These are phyloP conservation scores for Progne subis DNA, from an alignment of 2,113 vertebrate genomes.

Conservation along the genomic window DNA sequence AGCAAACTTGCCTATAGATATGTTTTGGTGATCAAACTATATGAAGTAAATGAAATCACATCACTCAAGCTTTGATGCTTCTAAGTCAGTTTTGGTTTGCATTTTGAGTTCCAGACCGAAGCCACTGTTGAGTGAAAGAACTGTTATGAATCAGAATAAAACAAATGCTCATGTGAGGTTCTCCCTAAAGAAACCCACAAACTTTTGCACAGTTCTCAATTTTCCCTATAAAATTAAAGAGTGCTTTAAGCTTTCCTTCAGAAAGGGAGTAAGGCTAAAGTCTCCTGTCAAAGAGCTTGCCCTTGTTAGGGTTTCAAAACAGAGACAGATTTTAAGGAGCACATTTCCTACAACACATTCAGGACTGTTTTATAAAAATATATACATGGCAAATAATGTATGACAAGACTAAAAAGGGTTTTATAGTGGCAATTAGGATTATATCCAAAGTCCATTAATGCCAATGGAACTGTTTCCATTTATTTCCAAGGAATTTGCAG, in stretches of 20 bases:
- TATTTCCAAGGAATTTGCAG: background rate
- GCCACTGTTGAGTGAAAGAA: background rate
- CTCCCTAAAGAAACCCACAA: background rate
- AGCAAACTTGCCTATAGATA: background rate
- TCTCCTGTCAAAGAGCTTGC: background rate
- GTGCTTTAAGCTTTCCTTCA: background rate
- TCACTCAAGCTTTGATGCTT: background rate
- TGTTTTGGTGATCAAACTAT: background rate
- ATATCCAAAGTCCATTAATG: slow-evolving; percentile 39
- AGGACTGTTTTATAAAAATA: slow-evolving; percentile 32
- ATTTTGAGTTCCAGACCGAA: slow-evolving; percentile 15
- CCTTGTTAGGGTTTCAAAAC: background rate
- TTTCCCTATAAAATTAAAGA: background rate
- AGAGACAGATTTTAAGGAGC: background rate
- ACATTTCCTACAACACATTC: background rate
- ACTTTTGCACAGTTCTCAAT: background rate
- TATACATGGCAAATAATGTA: slow-evolving; percentile 29
- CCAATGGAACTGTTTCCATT: background rate
- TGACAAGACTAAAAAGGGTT: background rate
- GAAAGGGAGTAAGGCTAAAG: background rate
- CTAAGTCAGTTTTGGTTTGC: slow-evolving; percentile 1
- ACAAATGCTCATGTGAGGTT: background rate
- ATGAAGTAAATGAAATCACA: background rate
- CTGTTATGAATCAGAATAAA: slow-evolving; percentile 1
- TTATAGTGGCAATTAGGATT: slow-evolving; percentile 48